Base-by-base conservation (phyloP, 2,797 vertebrate genomes). In the Bucorvus abyssinicus region DNA sequence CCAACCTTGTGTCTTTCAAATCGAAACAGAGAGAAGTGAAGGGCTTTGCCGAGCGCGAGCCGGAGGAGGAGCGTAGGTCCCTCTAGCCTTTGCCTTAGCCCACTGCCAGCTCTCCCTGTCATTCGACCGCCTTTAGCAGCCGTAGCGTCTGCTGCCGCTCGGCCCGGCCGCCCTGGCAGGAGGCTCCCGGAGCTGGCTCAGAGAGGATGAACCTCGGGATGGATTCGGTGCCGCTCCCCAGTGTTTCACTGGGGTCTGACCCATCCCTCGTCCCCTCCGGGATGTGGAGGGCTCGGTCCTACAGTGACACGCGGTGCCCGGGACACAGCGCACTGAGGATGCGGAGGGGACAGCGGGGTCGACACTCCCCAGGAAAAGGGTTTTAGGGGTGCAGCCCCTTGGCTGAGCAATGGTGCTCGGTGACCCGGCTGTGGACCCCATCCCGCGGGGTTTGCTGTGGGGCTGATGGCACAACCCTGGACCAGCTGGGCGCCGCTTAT, bases 11-110 rank as follows among this genome's bases (percentile, higher is more conserved):
- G 24, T 86, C 73, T 95, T 93, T 93, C n/a, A 11, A 5, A n/a
- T 55, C 57, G n/a, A 22, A 42, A 70, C 92, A 96, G 96, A 95
- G 91, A 91, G 92, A 96, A 93, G 86, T 36, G 0, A 95, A 96
- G 88, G 90, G 92, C 57, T 93, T 70, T 44, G 94, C 61, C 3
- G 81, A 83, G 81, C 36, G 30, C 2, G 87, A 83, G 74, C 84
- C 42, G 55, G 75, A 90, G 89, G 87, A 95, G 75, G 87, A 94
- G 61, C 88, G 14, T 77, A 86, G 92, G 73, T 94, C 88, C 80
- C 93, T 83, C 78, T 85, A 85, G 73, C 68, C 87, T 63, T 61
- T 64, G 71, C 82, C 64, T 3, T 52, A 57, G 24, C 6, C 87
- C 85, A 6, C 1, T 21, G 15, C 76, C 21, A 23, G 4, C n/a